A percentile compares a stretch with the other conserved stretches of the same genome.
Evolutionary conservation across 2,888 invertebrate species (phyloP).

Genomic region (Ectropis crepuscularia): DNA sequence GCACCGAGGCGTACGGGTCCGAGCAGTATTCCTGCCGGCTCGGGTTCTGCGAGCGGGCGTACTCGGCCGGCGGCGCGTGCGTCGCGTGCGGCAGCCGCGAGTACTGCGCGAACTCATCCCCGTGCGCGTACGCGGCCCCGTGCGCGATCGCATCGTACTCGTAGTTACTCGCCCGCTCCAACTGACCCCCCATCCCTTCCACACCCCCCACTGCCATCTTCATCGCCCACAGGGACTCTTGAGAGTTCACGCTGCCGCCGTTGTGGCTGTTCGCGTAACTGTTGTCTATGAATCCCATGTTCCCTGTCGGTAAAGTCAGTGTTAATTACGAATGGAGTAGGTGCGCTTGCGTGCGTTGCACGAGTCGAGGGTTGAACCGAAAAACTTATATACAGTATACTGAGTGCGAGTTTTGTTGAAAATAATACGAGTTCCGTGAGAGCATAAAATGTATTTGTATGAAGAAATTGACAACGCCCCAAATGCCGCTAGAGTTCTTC

Average conservation of each 20-base stretch:
- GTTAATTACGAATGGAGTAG: background rate
- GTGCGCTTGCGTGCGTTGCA: background rate
- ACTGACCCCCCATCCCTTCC: conserved; percentile 78
- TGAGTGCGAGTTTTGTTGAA: no score
- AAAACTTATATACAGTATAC: background rate
- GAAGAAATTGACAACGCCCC: no score
- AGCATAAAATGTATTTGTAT: no score
- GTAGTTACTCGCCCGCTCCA: conserved; percentile 88
- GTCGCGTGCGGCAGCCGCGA: conserved; percentile 90
- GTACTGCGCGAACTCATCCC: conserved; percentile 91
- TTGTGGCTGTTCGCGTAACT: conserved; percentile 97
- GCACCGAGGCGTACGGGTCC: conserved; percentile 95
- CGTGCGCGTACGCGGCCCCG: conserved; percentile 90
- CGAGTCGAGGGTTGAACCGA: background rate
- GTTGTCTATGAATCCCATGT: conserved; percentile 96
- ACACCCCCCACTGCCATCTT: conserved; percentile 93
- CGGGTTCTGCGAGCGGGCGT: conserved; percentile 91
- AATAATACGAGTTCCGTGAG: no score
- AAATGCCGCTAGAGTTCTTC: no score
- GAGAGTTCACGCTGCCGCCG: conserved; percentile 97
- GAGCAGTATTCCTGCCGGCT: conserved; percentile 94
- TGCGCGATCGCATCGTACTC: conserved; percentile 91
- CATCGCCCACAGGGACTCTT: conserved; percentile 97
- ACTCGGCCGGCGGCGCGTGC: conserved; percentile 88
- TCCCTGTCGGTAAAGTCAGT: conserved; percentile 53